These are phyloP conservation scores for Pandemis corylana DNA, from an alignment of 2,888 invertebrate genomes.

Conservation along the genomic window DNA sequence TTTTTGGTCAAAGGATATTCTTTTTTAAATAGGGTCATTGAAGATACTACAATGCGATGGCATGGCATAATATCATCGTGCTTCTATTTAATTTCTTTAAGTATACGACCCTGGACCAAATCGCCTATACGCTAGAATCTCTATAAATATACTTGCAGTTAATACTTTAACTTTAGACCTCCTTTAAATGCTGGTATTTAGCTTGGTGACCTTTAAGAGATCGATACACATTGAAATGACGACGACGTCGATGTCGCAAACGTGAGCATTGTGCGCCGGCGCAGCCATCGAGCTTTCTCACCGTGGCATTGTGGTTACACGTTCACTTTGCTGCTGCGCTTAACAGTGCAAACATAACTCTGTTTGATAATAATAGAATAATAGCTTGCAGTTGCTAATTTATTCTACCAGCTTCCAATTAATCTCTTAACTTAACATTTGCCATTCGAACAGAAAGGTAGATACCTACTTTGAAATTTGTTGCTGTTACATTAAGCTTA, in stretches of 20 bases:
- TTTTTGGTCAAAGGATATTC: background rate
- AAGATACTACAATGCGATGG: no score
- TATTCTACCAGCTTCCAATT: background rate
- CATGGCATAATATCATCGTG: no score
- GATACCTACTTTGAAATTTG: background rate
- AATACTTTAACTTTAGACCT: slow-evolving; percentile 31
- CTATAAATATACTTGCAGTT: background rate
- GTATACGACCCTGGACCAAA: background rate
- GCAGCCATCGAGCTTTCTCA: slow-evolving; percentile 67
- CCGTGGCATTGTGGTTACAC: slow-evolving; percentile 73
- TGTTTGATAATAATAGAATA: slow-evolving; percentile 11
- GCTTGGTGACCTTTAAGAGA: slow-evolving; percentile 64
- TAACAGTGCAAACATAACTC: slow-evolving; percentile 21
- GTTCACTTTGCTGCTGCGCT: slow-evolving; percentile 59
- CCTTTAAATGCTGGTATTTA: slow-evolving; percentile 49
- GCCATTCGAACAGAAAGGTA: background rate
- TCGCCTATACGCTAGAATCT: background rate
- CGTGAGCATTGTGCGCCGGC: slow-evolving; percentile 58
- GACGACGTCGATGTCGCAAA: slow-evolving; percentile 70
- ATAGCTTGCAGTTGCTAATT: slow-evolving; percentile 8
- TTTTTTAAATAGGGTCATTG: no score
- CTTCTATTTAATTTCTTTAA: no score
- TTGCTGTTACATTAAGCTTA: background rate
- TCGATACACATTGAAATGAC: slow-evolving; percentile 59
- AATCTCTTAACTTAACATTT: background rate